A percentile compares a stretch with the other conserved stretches of the same genome.
Evolutionary conservation across 2,888 invertebrate genomes (phyloP).

Genomic region (Eucera pruinosa): DNA sequence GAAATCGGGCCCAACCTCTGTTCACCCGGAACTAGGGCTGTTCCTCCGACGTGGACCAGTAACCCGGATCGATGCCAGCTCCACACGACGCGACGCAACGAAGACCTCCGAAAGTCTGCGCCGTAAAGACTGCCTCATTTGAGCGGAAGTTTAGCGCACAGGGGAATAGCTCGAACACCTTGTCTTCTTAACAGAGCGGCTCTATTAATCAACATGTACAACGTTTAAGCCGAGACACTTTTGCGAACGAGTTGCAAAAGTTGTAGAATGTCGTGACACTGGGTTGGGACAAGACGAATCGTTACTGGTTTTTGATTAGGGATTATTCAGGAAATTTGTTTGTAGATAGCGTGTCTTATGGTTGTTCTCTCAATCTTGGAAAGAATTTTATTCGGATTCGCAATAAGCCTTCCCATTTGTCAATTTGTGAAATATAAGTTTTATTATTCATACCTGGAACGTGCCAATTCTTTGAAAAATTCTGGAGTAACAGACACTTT

Average conservation of each 20-base stretch:
- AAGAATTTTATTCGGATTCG: background rate
- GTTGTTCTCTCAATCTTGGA: background rate
- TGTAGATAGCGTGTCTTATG: background rate
- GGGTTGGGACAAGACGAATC: slow-evolving; percentile 11
- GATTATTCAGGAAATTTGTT: slow-evolving; percentile 5
- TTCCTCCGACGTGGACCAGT: slow-evolving; percentile 58
- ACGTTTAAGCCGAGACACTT: slow-evolving; percentile 26
- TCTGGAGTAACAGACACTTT: slow-evolving; percentile 17
- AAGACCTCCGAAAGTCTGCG: slow-evolving; percentile 34
- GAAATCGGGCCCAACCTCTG: slow-evolving; percentile 54
- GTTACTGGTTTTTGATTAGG: slow-evolving; percentile 20
- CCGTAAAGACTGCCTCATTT: slow-evolving; percentile 21
- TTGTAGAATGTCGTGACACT: background rate
- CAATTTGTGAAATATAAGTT: background rate
- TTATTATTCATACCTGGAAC: slow-evolving; percentile 20
- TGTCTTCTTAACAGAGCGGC: slow-evolving; percentile 35
- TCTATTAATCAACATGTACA: slow-evolving; percentile 17
- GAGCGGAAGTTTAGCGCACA: slow-evolving; percentile 14
- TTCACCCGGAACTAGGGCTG: slow-evolving; percentile 67
- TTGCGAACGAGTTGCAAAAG: slow-evolving; percentile 18
- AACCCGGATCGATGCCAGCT: slow-evolving; percentile 57
- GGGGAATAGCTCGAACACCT: slow-evolving; percentile 25
- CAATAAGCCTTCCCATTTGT: background rate
- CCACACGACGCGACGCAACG: slow-evolving; percentile 10
- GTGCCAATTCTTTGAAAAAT: slow-evolving; percentile 39